Base-by-base conservation (phyloP, 2,113 vertebrate species). In the Cervus canadensis region DNA sequence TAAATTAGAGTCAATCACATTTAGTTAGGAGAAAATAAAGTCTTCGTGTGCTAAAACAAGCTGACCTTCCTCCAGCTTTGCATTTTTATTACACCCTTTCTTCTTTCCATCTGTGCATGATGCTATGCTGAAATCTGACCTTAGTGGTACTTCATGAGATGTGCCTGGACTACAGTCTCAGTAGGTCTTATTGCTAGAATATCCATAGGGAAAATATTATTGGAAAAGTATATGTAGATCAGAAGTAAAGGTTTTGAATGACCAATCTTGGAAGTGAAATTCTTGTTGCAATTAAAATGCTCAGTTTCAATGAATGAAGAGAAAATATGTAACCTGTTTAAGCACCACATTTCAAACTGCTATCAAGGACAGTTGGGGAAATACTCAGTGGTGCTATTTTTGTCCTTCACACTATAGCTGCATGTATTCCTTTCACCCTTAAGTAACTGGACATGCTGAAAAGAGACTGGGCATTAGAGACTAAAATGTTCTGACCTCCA, bases 1-100 rank as follows among this genome's bases (percentile, higher is more conserved):
- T 78, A 96, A 95, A 98, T 98, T 85, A 91, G 57, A 96, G 40
- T 45, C 83, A 96, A 86, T 95, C 93, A 87, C 76, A 81, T 95
- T 96, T 71, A 92, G 33, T 76, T 95, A 93, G 91, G 15, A 92
- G 60, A 95, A 64, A 54, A 56, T 94, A 48, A 76, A 86, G 84
- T 62, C 60, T 19, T 76, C 25, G 83, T 91, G 89, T 71, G 48
- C 79, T 94, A 79, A 92, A 97, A 86, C n/a, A 87, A 96, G 71
- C 10, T 10, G 16, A 90, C 84, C 89, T 64, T 74, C 85, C 82
- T 89, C 87, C 88, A 52, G 90, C 36, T 97, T 97, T 97, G 89
- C 89, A 92, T 98, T 97, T 97, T 79, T 82, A 95, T 87, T 87
- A 40, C 7, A 74, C 52, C 12, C 14, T 86, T 59, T 89, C 84